These are phyloP conservation scores for Oncopeltus fasciatus DNA, from an alignment of 1,140 invertebrate species.

Conservation along the genomic window DNA sequence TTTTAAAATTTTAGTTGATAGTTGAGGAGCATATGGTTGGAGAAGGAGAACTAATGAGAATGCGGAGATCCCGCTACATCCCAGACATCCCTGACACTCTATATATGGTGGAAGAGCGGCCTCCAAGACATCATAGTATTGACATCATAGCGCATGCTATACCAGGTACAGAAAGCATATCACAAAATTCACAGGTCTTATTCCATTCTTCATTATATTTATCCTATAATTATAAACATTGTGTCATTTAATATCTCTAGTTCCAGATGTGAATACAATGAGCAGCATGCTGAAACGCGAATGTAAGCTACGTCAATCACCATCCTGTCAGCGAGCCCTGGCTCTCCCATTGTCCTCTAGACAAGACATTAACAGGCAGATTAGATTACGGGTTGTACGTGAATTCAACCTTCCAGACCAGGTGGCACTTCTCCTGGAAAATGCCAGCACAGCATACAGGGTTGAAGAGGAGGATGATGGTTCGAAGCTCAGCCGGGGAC, in stretches of 20 bases:
- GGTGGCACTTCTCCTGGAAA: constrained; percentile 70
- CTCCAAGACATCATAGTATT: constrained; percentile 29
- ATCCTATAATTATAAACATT: too few relatives aligned
- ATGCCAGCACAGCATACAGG: constrained; percentile 25
- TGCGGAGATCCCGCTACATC: constrained; percentile 38
- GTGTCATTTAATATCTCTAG: constrained; percentile 28
- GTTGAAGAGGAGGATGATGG: neutral
- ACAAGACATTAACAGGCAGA: constrained; percentile 58
- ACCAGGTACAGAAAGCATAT: too few relatives aligned
- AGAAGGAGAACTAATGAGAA: constrained; percentile 41
- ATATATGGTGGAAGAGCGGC: constrained; percentile 75
- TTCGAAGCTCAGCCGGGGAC: constrained; percentile 21
- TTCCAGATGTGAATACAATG: constrained; percentile 59
- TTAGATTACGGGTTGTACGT: constrained; percentile 74
- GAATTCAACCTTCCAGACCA: constrained; percentile 88
- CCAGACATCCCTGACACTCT: constrained; percentile 81
- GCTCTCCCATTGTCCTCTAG: constrained; percentile 58
- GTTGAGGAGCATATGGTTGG: constrained; percentile 71
- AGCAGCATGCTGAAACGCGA: constrained; percentile 73
- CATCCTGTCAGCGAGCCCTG: constrained; percentile 61
- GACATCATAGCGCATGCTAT: constrained; percentile 35
- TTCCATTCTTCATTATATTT: neutral
- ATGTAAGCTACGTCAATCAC: constrained; percentile 65
- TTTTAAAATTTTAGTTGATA: constrained; percentile 47
- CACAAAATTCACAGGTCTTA: too few relatives aligned